Evolutionary conservation across 2,888 invertebrate genomes (phyloP).

Genomic region (Pegoplata infirma): DNA sequence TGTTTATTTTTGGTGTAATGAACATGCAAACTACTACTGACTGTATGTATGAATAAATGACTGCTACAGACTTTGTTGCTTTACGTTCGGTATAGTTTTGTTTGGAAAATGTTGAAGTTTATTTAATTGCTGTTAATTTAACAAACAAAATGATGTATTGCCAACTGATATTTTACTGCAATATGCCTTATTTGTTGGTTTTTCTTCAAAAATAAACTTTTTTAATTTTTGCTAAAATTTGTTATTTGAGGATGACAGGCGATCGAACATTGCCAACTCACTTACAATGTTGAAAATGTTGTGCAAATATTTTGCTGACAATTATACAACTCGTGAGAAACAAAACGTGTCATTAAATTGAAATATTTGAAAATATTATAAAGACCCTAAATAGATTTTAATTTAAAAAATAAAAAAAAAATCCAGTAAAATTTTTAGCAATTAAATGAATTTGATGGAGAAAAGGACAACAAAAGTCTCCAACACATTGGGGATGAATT

Average conservation of each 20-base stretch:
- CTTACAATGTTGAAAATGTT: not conserved
- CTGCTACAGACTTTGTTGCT: slow-evolving; percentile 23
- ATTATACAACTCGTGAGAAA: slow-evolving; percentile 36
- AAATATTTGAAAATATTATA: not conserved
- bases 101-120: slow-evolving; percentile 38
- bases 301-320: not conserved
- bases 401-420: no score
- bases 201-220: slow-evolving; percentile 8
- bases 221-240: slow-evolving; percentile 31
- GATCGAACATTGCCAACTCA: not conserved
- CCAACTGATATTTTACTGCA: slow-evolving; percentile 42
- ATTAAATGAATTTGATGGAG: no score
- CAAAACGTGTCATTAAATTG: not conserved
- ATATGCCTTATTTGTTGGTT: slow-evolving; percentile 17
- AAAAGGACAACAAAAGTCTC: no score
- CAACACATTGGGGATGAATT: no score
- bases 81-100: not conserved
- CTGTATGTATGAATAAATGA: no score
- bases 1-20: not conserved
- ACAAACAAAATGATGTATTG: slow-evolving; percentile 31
- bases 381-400: not conserved
- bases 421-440: no score
- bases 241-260: slow-evolving; percentile 41
- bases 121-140: slow-evolving; percentile 56
- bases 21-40: slow-evolving; percentile 43